Evolutionary conservation across 2,797 vertebrate genomes (phyloP).

Genomic region (Taenioides sp.): DNA sequence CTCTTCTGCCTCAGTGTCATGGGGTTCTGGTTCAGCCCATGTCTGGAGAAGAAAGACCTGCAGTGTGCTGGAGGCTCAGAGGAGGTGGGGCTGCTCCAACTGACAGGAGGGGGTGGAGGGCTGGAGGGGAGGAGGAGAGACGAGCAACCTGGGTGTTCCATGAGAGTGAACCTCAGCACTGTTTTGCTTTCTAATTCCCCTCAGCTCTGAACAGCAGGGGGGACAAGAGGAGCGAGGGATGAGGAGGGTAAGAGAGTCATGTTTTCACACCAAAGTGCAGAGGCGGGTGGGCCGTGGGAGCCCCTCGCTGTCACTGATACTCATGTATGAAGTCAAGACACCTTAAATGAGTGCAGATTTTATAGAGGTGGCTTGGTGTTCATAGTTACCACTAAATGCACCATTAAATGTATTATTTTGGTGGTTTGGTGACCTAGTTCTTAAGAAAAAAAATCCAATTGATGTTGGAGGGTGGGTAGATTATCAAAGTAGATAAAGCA

Average conservation of each 20-base stretch:
- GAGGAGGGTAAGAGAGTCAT: conserved; percentile 77
- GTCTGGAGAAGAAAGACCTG: conserved; percentile 54
- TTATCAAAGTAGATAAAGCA: no score
- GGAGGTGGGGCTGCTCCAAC: conserved; percentile 49
- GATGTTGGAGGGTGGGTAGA: no score
- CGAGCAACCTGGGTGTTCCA: conserved; percentile 90
- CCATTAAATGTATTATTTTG: no score
- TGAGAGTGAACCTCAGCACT: conserved; percentile 77
- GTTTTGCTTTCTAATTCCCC: conserved; percentile 87
- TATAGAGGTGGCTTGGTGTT: neutral
- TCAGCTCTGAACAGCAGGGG: conserved; percentile 63
- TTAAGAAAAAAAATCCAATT: no score
- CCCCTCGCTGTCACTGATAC: conserved; percentile 71
- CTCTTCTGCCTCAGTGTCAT: conserved; percentile 15
- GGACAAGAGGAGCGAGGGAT: conserved; percentile 63
- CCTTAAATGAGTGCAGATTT: conserved; percentile 5
- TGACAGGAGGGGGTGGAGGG: conserved; percentile 10
- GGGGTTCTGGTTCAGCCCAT: conserved; percentile 49
- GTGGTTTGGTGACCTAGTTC: no score
- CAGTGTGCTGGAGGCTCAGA: conserved; percentile 57
- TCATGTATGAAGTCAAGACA: conserved; percentile 42
- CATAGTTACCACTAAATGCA: neutral
- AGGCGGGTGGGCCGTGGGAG: conserved; percentile 43
- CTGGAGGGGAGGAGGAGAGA: conserved; percentile 47
- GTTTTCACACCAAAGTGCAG: conserved; percentile 72